phyloP scores from a whole-genome alignment of 1,140 invertebrate species.

The Phymastichus coffea region DNA sequence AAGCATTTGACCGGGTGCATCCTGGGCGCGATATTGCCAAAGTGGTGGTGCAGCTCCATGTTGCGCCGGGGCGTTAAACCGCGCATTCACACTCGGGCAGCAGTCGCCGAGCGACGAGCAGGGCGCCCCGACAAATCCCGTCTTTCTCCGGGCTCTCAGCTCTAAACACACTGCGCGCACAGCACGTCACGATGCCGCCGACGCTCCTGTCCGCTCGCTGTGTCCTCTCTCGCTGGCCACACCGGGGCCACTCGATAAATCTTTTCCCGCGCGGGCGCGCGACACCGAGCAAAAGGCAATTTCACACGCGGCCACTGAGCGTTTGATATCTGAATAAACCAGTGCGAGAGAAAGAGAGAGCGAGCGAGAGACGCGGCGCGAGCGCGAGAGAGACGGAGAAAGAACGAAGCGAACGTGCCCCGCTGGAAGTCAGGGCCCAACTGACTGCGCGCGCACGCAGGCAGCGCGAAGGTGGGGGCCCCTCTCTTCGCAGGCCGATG shows the following conservation, averaged over 20 bases:
- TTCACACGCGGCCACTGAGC: background rate
- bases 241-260: background rate
- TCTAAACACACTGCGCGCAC: no score
- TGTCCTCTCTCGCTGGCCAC: background rate
- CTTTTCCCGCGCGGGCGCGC: background rate
- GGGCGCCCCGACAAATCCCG: no score
- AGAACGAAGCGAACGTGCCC: constrained; percentile 39
- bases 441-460: no score
- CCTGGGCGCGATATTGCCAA: constrained; percentile 46
- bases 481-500: constrained; percentile 35
- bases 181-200: background rate
- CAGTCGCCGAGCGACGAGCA: no score
- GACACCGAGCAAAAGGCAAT: constrained; percentile 14
- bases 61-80: constrained; percentile 21
- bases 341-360: no score
- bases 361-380: background rate
- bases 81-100: background rate
- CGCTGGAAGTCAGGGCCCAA: constrained; percentile 52
- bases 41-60: constrained; percentile 53
- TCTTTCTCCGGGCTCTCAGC: no score
- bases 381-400: background rate
- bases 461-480: constrained; percentile 41
- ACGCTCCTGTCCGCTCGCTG: background rate
- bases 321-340: constrained; percentile 24
- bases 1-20: constrained; percentile 58